A percentile compares a stretch with the other conserved stretches of the same genome.
Evolutionary conservation across 2,888 invertebrate genomes (phyloP).

Genomic region (Lycophotia porphyrea): DNA sequence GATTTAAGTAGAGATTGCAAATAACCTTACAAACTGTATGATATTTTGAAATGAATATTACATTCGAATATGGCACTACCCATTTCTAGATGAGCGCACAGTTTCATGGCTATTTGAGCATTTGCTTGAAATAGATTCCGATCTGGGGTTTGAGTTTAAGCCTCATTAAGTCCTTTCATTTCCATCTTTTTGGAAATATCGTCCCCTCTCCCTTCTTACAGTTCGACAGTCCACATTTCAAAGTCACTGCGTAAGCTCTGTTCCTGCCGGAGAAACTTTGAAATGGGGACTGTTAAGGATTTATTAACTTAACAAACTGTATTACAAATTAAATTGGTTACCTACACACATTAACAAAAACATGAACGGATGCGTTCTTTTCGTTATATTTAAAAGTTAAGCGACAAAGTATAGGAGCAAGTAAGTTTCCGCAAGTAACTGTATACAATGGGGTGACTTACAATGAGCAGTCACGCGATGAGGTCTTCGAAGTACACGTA

Average conservation of each 20-base stretch:
- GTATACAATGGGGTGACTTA: constrained; percentile 34
- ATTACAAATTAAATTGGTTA: constrained; percentile 12
- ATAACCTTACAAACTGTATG: not conserved
- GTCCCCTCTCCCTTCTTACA: constrained; percentile 9
- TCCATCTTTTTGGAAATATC: constrained; percentile 14
- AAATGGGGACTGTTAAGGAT: not conserved
- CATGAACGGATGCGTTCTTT: constrained; percentile 20
- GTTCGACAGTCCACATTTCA: not conserved
- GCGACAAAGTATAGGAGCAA: constrained; percentile 8
- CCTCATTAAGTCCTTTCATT: constrained; percentile 45
- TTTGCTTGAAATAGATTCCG: constrained; percentile 33
- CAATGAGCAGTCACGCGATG: constrained; percentile 53
- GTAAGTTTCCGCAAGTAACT: constrained; percentile 19
- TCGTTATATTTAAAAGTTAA: constrained; percentile 34
- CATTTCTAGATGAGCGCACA: constrained; percentile 40
- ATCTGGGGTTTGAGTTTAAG: constrained; percentile 29
- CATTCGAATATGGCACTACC: constrained; percentile 7
- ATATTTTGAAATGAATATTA: constrained; percentile 9
- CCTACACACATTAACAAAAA: constrained; percentile 10
- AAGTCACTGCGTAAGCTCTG: not conserved
- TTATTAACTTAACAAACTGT: constrained; percentile 8
- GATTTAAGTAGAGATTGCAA: not conserved
- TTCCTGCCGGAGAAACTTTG: not conserved
- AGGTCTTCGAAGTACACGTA: constrained; percentile 19
- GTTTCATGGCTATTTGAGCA: constrained; percentile 45